Conservation (phyloP, 2,888 invertebrate species). For the Lasioglossum figueresi region DNA sequence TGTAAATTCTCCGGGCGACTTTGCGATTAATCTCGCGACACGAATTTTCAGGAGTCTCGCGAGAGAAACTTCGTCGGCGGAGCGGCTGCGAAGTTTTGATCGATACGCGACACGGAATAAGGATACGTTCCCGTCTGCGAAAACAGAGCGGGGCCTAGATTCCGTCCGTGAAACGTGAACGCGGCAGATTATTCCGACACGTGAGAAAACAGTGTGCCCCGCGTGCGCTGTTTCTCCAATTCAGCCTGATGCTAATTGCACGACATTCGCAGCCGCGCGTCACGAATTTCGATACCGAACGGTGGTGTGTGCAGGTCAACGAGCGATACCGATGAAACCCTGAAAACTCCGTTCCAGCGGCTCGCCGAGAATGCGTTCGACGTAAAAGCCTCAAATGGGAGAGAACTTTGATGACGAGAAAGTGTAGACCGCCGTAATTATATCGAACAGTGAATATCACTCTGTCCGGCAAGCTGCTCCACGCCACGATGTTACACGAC, state of each 20-base stretch:
- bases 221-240: not conserved
- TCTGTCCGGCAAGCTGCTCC: conserved; percentile 6
- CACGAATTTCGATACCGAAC: conserved; percentile 8
- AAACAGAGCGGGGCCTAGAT: not conserved
- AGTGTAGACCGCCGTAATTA: not conserved
- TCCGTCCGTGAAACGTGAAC: not conserved
- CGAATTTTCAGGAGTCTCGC: not conserved
- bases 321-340: not conserved
- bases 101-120: conserved; percentile 14
- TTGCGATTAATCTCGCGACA: not conserved
- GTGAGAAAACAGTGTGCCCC: conserved; percentile 13
- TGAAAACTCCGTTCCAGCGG: not conserved
- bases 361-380: not conserved
- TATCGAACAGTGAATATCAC: conserved; percentile 13
- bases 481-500: not conserved
- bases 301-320: not conserved
- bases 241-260: conserved; percentile 1
- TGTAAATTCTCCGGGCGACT: not conserved
- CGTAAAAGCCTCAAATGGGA: not conserved
- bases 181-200: conserved; percentile 8
- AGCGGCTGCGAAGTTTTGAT: conserved; percentile 13
- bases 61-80: conserved; percentile 1
- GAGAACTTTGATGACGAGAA: conserved; percentile 21
- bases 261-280: conserved; percentile 4
- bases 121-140: not conserved